Conservation (phyloP, 2,888 invertebrate species). For the Liodrosophila aerea region DNA sequence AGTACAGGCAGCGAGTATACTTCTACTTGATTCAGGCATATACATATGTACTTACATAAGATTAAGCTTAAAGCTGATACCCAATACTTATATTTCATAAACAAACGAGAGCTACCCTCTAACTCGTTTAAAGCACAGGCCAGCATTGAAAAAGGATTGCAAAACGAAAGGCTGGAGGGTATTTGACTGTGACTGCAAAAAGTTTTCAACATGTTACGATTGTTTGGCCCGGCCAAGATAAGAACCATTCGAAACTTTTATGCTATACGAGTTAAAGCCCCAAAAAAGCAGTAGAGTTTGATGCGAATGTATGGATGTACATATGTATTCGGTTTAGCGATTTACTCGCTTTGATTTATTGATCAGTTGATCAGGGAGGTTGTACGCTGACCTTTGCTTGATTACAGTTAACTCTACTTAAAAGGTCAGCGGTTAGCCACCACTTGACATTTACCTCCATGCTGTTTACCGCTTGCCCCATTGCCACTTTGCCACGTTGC, state of each 20-base stretch:
- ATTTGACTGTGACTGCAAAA: slow-evolving; percentile 5
- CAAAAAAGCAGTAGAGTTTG: slow-evolving; percentile 2
- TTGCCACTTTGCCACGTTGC: neutral
- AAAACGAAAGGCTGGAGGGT: too few relatives aligned
- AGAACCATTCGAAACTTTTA: slow-evolving; percentile 16
- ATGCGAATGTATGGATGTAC: slow-evolving; percentile 2
- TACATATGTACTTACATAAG: too few relatives aligned
- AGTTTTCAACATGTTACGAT: slow-evolving; percentile 14
- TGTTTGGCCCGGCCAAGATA: slow-evolving; percentile 17
- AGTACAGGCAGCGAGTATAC: too few relatives aligned
- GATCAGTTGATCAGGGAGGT: slow-evolving; percentile 9
- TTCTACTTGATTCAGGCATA: too few relatives aligned
- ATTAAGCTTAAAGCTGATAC: too few relatives aligned
- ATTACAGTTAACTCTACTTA: neutral
- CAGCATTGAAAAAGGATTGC: neutral
- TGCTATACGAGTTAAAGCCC: neutral
- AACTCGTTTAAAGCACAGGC: too few relatives aligned
- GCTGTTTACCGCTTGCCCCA: neutral
- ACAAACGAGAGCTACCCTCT: too few relatives aligned
- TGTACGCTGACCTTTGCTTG: neutral
- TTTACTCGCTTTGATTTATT: slow-evolving; percentile 23
- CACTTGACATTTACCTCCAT: neutral
- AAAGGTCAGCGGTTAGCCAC: slow-evolving; percentile 5
- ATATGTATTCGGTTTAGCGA: slow-evolving; percentile 12
- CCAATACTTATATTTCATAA: too few relatives aligned